These are phyloP conservation scores for Trachelipus rathkii DNA, from an alignment of 1,140 invertebrate species.

Conservation along the genomic window DNA sequence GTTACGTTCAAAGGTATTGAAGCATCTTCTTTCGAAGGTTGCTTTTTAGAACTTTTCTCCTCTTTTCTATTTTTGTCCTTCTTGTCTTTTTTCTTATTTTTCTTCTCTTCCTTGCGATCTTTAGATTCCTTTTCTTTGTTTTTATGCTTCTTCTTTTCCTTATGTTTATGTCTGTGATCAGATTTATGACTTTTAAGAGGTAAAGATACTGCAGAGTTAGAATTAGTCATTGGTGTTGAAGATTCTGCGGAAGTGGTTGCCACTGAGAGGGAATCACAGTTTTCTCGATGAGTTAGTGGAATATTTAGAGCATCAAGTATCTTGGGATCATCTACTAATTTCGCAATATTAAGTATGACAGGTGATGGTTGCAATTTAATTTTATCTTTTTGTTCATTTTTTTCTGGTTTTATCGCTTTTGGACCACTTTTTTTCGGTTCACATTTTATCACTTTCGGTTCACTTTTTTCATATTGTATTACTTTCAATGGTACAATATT, in stretches of 20 bases:
- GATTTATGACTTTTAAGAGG: conserved; percentile 59
- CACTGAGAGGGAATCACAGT: conserved; percentile 34
- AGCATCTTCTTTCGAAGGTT: conserved; percentile 25
- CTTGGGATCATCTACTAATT: no score
- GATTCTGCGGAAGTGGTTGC: conserved; percentile 20
- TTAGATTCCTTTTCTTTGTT: conserved; percentile 58
- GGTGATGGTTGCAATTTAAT: conserved; percentile 23
- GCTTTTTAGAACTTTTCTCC: no score
- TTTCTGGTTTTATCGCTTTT: conserved; percentile 31
- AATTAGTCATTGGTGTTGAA: conserved; percentile 8
- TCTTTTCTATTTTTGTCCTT: no score
- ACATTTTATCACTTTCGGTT: no score
- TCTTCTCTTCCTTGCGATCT: no score
- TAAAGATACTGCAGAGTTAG: conserved; percentile 18
- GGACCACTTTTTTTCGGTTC: conserved; percentile 32
- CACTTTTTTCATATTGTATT: no score
- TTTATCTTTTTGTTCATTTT: conserved; percentile 33
- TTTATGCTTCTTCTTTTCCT: conserved; percentile 53
- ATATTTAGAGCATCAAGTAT: not conserved
- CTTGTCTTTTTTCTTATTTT: no score
- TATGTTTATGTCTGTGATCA: conserved; percentile 40
- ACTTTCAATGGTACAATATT: no score
- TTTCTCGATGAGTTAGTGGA: not conserved
- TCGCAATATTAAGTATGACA: not conserved
- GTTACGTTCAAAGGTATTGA: conserved; percentile 61